Base-by-base conservation (phyloP, 2,888 invertebrate genomes). In the Subacronicta megacephala region DNA sequence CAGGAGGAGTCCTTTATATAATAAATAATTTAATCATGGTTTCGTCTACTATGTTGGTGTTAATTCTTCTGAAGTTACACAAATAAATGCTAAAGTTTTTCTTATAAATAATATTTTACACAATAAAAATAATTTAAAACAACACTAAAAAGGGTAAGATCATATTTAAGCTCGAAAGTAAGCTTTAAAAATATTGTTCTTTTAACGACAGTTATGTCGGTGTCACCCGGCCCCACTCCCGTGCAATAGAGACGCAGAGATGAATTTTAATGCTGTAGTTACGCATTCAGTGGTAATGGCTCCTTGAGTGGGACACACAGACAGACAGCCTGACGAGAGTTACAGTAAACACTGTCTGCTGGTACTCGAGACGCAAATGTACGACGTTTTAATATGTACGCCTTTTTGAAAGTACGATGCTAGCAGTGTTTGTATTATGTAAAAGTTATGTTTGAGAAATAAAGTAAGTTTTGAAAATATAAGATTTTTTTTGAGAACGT, bases 221-320 rank as follows among this genome's bases (percentile, higher is more conserved):
- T 73, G 65, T 45, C 60, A 62, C 62, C 56, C 55, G 51, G 46
- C 46, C 38, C 36, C 35, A 36, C 42, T 23, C 31, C 40, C 45
- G 50, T 72, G 74, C 77, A 66, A 67, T 72, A 72, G 63, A 74
- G 75, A 73, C 71, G 75, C 56, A 72, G 55, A 79, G 77, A 81
- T 85, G 81, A 85, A 86, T 86, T 82, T 85, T 83, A 86, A 86
- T 85, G 84, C 72, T 60, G 68, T 71, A 77, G 79, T 68, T 72
- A 80, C 82, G 84, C 82, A 80, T 81, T 78, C 82, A 73, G 68
- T 69, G 74, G 83, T 85, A 85, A 85, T 86, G 85, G 85, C 82
- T 80, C 69, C 83, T 83, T 75, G 72, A 82, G 79, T 75, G 77
- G 72, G 62, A 66, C 70, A 72, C 58, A 70, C 62, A 66, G 54